Base-by-base conservation (phyloP, 2,888 invertebrate species). In the Cinara cedri region DNA sequence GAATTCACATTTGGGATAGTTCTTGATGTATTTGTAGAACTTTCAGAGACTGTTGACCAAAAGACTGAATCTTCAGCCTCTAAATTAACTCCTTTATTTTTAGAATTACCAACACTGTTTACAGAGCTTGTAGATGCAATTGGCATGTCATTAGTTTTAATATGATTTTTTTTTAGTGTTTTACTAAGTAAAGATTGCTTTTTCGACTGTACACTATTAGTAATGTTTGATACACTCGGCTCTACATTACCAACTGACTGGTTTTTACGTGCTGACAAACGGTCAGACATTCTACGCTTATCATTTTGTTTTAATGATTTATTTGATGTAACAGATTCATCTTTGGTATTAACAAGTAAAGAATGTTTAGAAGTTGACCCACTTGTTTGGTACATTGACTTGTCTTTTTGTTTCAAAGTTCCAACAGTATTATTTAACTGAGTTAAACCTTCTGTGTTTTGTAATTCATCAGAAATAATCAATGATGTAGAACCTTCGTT, bases 1-100 rank as follows among this genome's bases (percentile, higher is more conserved):
- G 76, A 55, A 57, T 68, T 55, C 9, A 42, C 13, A 55, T 8
- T 57, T 11, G 21, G 21, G 8, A 1, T 16, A 10, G 1, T 34
- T 34, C 34, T 34, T 19, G 62, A 63, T 24, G 21, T 51, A 21
- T 10, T 57, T 26, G 26, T 16, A n/a, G 34, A 34, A 6, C 49
- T 21, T 3, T 60, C 76, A 55, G 26, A 34, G 24, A 46, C 9
- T 19, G 72, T 72, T 46, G 46, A 46, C 72, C 72, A 72, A 46
- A 44, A 57, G 16, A 46, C 9, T 60, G 57, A 57, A 49, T 60
- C 4, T 19, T 60, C 46, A 44, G 57, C n/a, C 11, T 44, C 13
- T 9, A 9, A 16, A 44, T 71, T 24, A 72, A 54, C 16, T 34
- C 1, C 26, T 44, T 57, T 16, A 57, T 44, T 44, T 16, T 44